Percentiles rank a stretch among this genome's conserved stretches.
These are phyloP conservation scores for Perizoma affinitatum DNA, from an alignment of 2,888 invertebrate genomes.

Conservation along the genomic window DNA sequence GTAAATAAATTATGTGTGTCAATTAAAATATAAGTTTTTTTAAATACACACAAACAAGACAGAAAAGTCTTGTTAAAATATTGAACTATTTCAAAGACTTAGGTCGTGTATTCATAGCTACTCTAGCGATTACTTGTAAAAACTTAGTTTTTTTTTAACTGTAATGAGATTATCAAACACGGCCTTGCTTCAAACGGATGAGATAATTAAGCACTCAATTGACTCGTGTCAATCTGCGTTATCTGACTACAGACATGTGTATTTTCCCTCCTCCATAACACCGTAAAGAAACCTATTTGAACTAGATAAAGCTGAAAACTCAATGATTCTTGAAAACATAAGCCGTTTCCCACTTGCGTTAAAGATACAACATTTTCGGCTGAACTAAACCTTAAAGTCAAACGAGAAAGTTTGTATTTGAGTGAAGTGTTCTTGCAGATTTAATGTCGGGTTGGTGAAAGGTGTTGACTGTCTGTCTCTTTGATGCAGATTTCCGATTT, in stretches of 20 bases:
- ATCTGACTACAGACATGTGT: conserved; percentile 6
- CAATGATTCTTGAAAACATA: conserved; percentile 9
- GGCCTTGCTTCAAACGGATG: not conserved
- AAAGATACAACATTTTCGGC: conserved; percentile 7
- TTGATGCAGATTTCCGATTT: conserved; percentile 29
- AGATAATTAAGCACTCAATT: conserved; percentile 18
- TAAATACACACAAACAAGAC: no score
- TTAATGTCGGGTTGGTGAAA: conserved; percentile 28
- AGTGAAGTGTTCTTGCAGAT: conserved; percentile 5
- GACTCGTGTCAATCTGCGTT: conserved; percentile 17
- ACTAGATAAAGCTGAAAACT: conserved; percentile 15
- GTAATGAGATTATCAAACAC: not conserved
- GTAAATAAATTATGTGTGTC: no score
- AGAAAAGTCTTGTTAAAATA: no score
- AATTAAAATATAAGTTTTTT: no score
- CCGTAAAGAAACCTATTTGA: conserved; percentile 1
- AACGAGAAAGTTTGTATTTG: conserved; percentile 9
- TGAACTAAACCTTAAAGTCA: conserved; percentile 12
- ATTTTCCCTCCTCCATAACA: not conserved
- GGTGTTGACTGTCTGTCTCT: conserved; percentile 29
- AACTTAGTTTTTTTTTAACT: not conserved
- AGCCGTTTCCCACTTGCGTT: conserved; percentile 12
- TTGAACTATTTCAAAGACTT: no score
- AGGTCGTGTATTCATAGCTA: no score
- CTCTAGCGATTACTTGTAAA: no score